Evolutionary conservation across 2,113 vertebrate species (phyloP).

Genomic region (Sceloporus undulatus): DNA sequence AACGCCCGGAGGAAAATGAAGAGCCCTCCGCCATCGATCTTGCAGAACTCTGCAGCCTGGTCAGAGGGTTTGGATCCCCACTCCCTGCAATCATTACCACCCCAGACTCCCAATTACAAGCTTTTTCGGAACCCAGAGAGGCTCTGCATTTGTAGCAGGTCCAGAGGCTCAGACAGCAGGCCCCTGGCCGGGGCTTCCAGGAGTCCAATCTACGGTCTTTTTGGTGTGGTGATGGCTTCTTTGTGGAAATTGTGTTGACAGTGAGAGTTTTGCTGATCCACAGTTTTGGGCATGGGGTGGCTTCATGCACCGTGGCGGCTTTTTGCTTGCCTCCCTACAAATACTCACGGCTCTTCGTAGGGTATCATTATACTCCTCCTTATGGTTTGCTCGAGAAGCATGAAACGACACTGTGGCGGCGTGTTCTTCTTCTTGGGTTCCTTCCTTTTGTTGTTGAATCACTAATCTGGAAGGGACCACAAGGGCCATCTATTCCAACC

Average conservation of each 20-base stretch:
- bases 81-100: conserved; percentile 73
- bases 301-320: background rate
- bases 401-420: too few species aligned
- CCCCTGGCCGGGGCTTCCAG: fast-evolving
- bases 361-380: too few species aligned
- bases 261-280: background rate
- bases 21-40: conserved; percentile 79
- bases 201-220: fast-evolving
- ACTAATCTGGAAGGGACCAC: too few species aligned
- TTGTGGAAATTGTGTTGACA: background rate
- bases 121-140: background rate
- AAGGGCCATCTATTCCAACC: too few species aligned
- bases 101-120: conserved; percentile 53
- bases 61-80: conserved; percentile 72
- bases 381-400: too few species aligned
- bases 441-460: too few species aligned
- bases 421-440: too few species aligned
- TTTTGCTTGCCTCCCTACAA: too few species aligned
- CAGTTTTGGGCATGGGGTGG: background rate
- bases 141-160: conserved; percentile 9
- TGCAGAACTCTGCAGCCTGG: conserved; percentile 74
- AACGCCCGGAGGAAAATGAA: conserved; percentile 81
- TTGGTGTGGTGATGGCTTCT: too few species aligned
- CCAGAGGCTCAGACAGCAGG: background rate
- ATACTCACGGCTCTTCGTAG: background rate